Base-by-base conservation (phyloP, 1,140 invertebrate genomes). In the Diabrotica undecimpunctata region DNA sequence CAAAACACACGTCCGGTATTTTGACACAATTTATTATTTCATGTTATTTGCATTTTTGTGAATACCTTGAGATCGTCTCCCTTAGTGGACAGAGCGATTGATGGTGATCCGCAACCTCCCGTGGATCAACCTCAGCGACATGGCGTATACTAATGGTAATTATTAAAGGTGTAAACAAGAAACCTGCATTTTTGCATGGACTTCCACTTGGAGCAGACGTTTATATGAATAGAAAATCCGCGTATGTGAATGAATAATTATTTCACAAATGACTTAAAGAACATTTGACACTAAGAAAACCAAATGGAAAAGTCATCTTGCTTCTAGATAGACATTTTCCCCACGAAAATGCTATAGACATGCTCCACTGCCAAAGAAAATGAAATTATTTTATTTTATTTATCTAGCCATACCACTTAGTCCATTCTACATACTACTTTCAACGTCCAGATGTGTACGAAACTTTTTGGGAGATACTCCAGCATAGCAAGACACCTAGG, bases 141-240 rank as follows among this genome's bases (percentile, higher is more conserved):
- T n/a, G n/a, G n/a, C n/a, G n/a, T n/a, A n/a, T n/a, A 8, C 76
- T 76, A 0, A 66, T 61, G 37, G 36, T 70, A n/a, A 73, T 80
- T 52, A 72, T 76, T 0, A 79, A 78, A 69, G 78, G 77, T 8
- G 68, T 71, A 65, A 75, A 74, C 61, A 70, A 74, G 65, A 78
- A 75, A 61, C 51, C 66, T 10, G 74, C 80, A 68, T 78, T 75
- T 62, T 52, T 67, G 66, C 73, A 79, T 54, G 71, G 69, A n/a
- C 56, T 79, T 37, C 77, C 76, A 46, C 57, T 64, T 46, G 74
- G 76, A 10, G 75, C 73, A 12, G 46, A 67, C 38, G 71, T 75
- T 8, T 74, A 67, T 36, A 76, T 79, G 74, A 71, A 51, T 66
- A 77, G n/a, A 71, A 77, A 78, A 62, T 80, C 78, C 1, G 64